phyloP scores from a whole-genome alignment of 1,140 invertebrate species.

The Lepidostoma basale region DNA sequence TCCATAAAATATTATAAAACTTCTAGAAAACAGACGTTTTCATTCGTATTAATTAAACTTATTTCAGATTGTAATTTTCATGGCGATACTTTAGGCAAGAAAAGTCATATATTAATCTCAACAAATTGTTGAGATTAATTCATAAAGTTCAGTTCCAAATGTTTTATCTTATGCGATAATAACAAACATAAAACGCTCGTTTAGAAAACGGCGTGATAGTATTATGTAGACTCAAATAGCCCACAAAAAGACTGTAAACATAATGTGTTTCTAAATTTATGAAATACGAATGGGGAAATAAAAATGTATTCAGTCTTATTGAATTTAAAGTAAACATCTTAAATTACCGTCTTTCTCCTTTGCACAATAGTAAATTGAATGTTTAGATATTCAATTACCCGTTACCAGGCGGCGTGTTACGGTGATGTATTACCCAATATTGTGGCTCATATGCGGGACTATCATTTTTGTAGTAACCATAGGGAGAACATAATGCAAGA shows the following conservation, averaged over 20 bases:
- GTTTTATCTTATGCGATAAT: too few relatives aligned
- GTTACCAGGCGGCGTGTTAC: constrained; percentile 31
- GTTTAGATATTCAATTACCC: constrained; percentile 46
- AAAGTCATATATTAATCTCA: too few relatives aligned
- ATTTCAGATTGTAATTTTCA: too few relatives aligned
- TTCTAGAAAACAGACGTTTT: too few relatives aligned
- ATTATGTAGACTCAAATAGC: background rate
- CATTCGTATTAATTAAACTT: too few relatives aligned
- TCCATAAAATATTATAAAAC: too few relatives aligned
- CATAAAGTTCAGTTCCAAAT: too few relatives aligned
- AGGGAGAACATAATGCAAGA: constrained; percentile 33
- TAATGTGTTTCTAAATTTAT: constrained; percentile 16
- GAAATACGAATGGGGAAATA: too few relatives aligned
- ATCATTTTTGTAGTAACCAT: constrained; percentile 31
- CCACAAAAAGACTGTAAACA: constrained; percentile 11
- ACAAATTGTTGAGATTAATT: too few relatives aligned
- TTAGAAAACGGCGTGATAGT: background rate
- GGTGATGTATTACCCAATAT: constrained; percentile 42
- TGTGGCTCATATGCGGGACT: constrained; percentile 16
- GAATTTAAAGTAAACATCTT: constrained; percentile 37
- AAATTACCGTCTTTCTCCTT: constrained; percentile 40
- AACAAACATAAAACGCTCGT: background rate
- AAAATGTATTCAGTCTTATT: constrained; percentile 32
- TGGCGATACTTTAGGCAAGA: too few relatives aligned
- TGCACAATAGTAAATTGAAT: constrained; percentile 41